Evolutionary conservation across 2,113 vertebrate genomes (phyloP), one percentile per base, ranked within the genome.

Genomic region (Sceloporus undulatus): DNA sequence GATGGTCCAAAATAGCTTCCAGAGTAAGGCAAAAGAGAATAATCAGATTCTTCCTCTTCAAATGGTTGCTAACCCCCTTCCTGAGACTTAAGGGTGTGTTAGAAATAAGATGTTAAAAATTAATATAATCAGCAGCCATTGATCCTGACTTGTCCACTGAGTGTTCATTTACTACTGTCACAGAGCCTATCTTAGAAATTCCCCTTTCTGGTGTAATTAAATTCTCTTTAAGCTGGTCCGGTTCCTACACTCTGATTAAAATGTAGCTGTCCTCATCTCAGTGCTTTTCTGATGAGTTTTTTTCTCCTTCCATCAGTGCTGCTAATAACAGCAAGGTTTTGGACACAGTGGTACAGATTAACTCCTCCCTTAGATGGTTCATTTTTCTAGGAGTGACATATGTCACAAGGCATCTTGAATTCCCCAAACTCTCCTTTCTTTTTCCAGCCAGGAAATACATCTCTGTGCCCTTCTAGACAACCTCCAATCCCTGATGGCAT

Each of bases 331-430:
- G 84, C 74, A 90, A 93, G 90, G 87, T 95, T 93, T 87, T 91
- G 91, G 89, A 88, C 93, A 94, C 88, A 96, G 95, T 94, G 91
- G 91, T 94, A 94, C 93, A 95, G 91, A 96, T 90, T 89, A 95
- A 93, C 92, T 88, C 94, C 95, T 93, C 90, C 94, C 94, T 92
- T 95, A 93, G 93, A 95, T 89, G 90, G 90, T 87, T 95, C 95
- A 95, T 96, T 96, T 96, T 96, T 96, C 90, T 91, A 95, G 93
- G 94, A 96, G 95, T 96, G 95, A 96, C 96, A 96, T 92, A 94
- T 96, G 95, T 96, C 92, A 78, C 94, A 96, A 95, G 93, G 93
- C 94, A 95, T 92, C 92, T 93, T 92, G 93, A 90, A 93, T 90
- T 94, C 92, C 90, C 93, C 91, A 94, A 94, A 94, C 91, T 91